Base-by-base conservation (phyloP, 2,113 vertebrate species). In the Dunckerocampus dactyliophorus region DNA sequence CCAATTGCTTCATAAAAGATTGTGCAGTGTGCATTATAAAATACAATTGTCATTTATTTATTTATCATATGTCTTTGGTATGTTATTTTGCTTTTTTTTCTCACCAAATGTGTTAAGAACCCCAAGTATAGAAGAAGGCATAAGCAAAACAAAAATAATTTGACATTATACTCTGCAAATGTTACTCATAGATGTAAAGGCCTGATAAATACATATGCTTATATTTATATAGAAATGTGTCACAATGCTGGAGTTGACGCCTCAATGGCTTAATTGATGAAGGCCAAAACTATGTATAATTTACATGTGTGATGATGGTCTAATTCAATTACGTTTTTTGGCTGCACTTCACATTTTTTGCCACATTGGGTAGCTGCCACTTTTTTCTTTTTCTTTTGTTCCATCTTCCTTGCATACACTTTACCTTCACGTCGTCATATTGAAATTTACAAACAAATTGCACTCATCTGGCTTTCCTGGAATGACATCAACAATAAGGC, bases 321-420 rank as follows among this genome's bases (percentile, higher is more conserved):
- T 10, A 28, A 42, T 55, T 9, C 21, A 16, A 52, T 24, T 50
- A n/a, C 34, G 46, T 73, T 63, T 45, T 71, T 65, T 34, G 13
- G n/a, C 15, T 56, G 24, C 28, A 46, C 62, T 85, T 79, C 59
- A 82, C 77, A 80, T 85, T 82, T 63, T 74, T 67, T 62, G 57
- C 63, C 77, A 70, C 64, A 67, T 65, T 53, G 61, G 46, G 74
- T 78, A 88, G 84, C 82, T 87, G 81, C 80, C 83, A 85, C 67
- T 77, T 84, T 57, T 34, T 12, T 13, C 10, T 9, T 54, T 53
- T 53, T 11, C 14, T 16, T 16, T 55, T 55, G 14, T 54, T 28
- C 60, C 49, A 4, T 0, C 16, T 49, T 63, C 47, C 17, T 59
- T 62, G 34, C 15, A 56, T 9, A 59, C n/a, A 63, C 47, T 19